Evolutionary conservation across 1,140 invertebrate genomes (phyloP).

Genomic region (Bombus cullumanus): DNA sequence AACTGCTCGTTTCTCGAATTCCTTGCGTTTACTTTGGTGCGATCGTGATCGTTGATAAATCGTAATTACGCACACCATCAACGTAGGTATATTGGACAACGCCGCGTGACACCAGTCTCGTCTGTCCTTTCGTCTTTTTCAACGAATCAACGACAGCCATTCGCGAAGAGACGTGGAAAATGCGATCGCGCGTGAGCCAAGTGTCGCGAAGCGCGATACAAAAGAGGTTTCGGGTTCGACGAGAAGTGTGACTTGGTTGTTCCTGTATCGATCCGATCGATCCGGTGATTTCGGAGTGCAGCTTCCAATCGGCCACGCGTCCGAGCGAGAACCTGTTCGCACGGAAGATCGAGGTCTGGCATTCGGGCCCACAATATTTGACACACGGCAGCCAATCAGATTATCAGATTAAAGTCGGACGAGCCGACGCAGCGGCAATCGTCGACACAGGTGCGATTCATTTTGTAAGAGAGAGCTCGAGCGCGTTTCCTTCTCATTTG

Average conservation of each 20-base stretch:
- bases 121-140: too few species aligned
- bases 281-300: slow-evolving; percentile 46
- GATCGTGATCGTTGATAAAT: slow-evolving; percentile 13
- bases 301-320: slow-evolving; percentile 65
- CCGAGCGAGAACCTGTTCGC: slow-evolving; percentile 69
- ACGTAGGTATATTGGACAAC: not conserved
- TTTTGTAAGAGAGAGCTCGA: slow-evolving; percentile 27
- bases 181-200: too few species aligned
- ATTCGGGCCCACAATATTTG: slow-evolving; percentile 77
- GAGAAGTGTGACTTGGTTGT: too few species aligned
- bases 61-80: not conserved
- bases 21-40: not conserved
- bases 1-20: slow-evolving; percentile 31
- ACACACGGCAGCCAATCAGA: slow-evolving; percentile 79
- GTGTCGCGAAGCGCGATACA: not conserved
- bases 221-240: too few species aligned
- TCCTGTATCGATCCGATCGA: slow-evolving; percentile 32
- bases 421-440: slow-evolving; percentile 59
- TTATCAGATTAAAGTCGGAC: slow-evolving; percentile 79
- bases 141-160: too few species aligned
- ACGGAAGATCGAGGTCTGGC: slow-evolving; percentile 71
- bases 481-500: slow-evolving; percentile 2
- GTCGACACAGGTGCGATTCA: slow-evolving; percentile 64
- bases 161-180: too few species aligned
- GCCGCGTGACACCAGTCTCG: too few species aligned